Evolutionary conservation across 2,888 invertebrate species (phyloP).

Genomic region (Plebejus melissa): DNA sequence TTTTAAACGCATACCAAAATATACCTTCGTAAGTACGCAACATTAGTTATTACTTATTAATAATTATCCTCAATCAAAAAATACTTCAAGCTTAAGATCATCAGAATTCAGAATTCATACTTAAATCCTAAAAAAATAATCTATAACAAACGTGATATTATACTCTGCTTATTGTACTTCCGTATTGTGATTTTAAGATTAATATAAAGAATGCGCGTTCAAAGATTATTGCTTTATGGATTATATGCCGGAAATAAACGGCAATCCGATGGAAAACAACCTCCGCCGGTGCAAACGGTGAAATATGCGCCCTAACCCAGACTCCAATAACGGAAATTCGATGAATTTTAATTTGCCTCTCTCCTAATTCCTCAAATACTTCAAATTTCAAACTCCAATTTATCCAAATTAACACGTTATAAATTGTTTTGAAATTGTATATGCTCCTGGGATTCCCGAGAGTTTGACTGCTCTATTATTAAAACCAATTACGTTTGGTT

Average conservation of each 20-base stretch:
- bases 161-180: background rate
- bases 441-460: constrained; percentile 19
- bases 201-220: constrained; percentile 46
- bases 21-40: too few species aligned
- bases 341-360: constrained; percentile 30
- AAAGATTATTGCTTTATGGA: constrained; percentile 50
- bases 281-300: constrained; percentile 32
- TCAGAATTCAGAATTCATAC: background rate
- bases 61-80: too few species aligned
- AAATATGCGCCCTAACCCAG: constrained; percentile 28
- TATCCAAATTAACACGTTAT: constrained; percentile 26
- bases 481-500: constrained; percentile 9
- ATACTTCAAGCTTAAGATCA: background rate
- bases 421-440: constrained; percentile 23
- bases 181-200: constrained; percentile 29
- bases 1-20: too few species aligned
- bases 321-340: constrained; percentile 29
- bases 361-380: constrained; percentile 26
- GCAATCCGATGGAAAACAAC: constrained; percentile 42
- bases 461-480: constrained; percentile 18
- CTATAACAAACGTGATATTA: background rate
- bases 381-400: constrained; percentile 22
- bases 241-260: constrained; percentile 48
- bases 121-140: too few species aligned
- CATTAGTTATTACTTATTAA: too few species aligned